These are phyloP conservation scores for Oscheius sp. DNA, from an alignment of 2,888 invertebrate genomes.

Conservation along the genomic window DNA sequence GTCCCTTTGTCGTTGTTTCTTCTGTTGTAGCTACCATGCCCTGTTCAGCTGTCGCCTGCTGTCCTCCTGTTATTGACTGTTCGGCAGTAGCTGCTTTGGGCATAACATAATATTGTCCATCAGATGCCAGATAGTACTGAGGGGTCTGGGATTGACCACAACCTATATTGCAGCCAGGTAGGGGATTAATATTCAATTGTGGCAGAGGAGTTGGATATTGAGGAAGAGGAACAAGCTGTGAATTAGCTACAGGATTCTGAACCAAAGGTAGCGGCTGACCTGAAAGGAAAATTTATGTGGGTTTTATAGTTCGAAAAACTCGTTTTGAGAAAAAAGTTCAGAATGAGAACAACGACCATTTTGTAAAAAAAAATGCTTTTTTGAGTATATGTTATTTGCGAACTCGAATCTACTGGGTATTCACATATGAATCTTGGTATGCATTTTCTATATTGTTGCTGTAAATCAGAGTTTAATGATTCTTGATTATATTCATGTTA, in stretches of 20 bases:
- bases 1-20: constrained; percentile 17
- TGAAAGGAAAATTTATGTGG: too few relatives aligned
- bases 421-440: too few relatives aligned
- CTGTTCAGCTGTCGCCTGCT: too few relatives aligned
- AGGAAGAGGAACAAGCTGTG: neutral
- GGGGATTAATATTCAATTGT: neutral
- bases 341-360: too few relatives aligned
- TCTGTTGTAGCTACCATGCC: neutral
- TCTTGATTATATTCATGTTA: too few relatives aligned
- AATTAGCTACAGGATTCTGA: neutral
- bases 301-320: too few relatives aligned
- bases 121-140: constrained; percentile 4
- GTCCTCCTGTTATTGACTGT: neutral
- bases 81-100: neutral
- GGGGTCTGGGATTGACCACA: neutral
- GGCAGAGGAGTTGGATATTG: neutral
- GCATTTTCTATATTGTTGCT: too few relatives aligned
- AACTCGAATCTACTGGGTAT: too few relatives aligned
- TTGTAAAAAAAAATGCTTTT: too few relatives aligned
- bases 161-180: neutral
- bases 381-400: too few relatives aligned
- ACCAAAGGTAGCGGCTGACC: neutral
- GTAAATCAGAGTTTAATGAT: too few relatives aligned
- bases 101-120: constrained; percentile 3
- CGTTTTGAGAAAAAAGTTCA: too few relatives aligned